Conservation (phyloP, 1,140 invertebrate genomes). For the Zaprionus taronus region DNA sequence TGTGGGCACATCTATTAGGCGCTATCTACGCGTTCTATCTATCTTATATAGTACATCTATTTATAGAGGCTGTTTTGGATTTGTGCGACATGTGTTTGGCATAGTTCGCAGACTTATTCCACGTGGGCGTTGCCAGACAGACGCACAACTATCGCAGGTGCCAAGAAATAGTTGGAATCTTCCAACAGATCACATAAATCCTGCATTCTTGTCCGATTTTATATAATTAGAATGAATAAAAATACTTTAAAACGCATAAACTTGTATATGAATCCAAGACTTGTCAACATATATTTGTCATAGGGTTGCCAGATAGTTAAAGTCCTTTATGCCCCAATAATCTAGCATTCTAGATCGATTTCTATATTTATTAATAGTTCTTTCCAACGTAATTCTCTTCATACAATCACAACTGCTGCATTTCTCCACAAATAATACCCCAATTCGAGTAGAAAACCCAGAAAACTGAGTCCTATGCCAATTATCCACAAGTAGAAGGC, state of each 20-base stretch:
- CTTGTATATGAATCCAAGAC: no score
- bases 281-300: no score
- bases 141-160: background rate
- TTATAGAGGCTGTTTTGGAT: background rate
- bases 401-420: background rate
- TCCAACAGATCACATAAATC: background rate
- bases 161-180: background rate
- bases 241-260: background rate
- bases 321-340: no score
- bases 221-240: background rate
- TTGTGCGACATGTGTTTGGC: slow-evolving; percentile 4
- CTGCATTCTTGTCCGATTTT: background rate
- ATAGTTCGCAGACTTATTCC: background rate
- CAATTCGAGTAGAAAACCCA: slow-evolving; percentile 19
- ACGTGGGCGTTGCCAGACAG: slow-evolving; percentile 30
- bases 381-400: background rate
- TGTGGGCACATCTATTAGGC: background rate
- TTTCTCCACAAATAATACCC: background rate
- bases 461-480: background rate
- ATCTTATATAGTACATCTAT: background rate
- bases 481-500: slow-evolving; percentile 29
- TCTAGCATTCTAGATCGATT: no score
- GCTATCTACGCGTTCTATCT: background rate
- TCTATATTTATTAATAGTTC: background rate
- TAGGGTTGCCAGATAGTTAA: background rate